Percentiles rank a stretch among this genome's conserved stretches.
phyloP scores from a whole-genome alignment of 2,797 vertebrate species.

The Acanthiza pusilla region DNA sequence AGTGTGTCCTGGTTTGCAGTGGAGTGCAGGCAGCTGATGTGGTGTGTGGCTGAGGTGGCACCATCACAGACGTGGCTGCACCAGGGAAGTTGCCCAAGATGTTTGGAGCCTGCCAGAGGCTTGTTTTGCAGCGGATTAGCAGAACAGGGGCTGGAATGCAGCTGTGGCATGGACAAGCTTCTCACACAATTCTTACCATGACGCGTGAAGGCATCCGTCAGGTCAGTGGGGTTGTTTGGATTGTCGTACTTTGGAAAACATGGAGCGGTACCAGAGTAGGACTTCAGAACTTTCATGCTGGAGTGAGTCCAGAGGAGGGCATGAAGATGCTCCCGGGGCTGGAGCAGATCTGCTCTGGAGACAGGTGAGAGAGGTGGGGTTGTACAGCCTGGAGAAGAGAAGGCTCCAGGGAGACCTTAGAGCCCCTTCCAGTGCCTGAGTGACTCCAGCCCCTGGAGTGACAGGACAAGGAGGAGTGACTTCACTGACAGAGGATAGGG shows the following conservation, averaged over 20 bases:
- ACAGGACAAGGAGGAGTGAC: not conserved
- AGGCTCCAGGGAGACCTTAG: not conserved
- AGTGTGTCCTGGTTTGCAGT: not conserved
- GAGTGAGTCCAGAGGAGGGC: not conserved
- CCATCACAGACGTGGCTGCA: accelerated
- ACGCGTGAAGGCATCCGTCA: accelerated
- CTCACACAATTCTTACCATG: accelerated
- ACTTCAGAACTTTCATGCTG: not conserved
- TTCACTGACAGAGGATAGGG: not conserved
- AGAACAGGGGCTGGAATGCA: not conserved
- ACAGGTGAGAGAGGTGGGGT: not conserved
- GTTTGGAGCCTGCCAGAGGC: not conserved
- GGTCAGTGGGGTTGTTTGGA: not conserved
- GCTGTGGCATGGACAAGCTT: not conserved
- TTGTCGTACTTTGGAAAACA: not conserved
- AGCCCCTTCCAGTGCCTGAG: not conserved
- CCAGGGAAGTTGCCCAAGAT: not conserved
- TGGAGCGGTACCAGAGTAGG: not conserved
- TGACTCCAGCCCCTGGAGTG: not conserved
- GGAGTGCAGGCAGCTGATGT: accelerated
- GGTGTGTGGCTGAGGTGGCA: not conserved
- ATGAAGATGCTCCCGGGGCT: not conserved
- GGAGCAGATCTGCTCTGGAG: not conserved
- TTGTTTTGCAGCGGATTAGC: not conserved
- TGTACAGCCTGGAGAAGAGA: not conserved